Percentiles rank a stretch among this genome's conserved stretches.
These are phyloP conservation scores for Entosphenus tridentatus DNA, from an alignment of 2,113 vertebrate species.

Conservation along the genomic window DNA sequence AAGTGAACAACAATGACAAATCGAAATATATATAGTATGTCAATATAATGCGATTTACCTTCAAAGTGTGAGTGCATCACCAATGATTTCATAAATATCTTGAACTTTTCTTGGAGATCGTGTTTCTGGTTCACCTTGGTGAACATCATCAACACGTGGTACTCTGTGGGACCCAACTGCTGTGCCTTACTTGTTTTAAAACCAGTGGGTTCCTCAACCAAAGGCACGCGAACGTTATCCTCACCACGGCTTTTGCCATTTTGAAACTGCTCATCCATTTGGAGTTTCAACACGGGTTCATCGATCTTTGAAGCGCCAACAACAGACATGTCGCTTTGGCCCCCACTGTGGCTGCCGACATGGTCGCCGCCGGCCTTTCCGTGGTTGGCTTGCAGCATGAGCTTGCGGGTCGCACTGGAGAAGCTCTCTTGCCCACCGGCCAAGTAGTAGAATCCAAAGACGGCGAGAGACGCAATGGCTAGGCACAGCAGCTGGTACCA, in stretches of 20 bases:
- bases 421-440: conserved; percentile 57
- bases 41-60: not conserved
- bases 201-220: not conserved
- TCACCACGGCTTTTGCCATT: conserved; percentile 7
- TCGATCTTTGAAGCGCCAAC: conserved; percentile 1
- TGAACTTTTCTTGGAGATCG: conserved; percentile 36
- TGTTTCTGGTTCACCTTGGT: conserved; percentile 51
- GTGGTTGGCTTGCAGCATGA: conserved; percentile 32
- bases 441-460: conserved; percentile 65
- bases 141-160: conserved; percentile 70
- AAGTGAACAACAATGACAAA: no score
- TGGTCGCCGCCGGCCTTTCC: conserved; percentile 21
- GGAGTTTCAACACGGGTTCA: conserved; percentile 9
- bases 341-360: conserved; percentile 19
- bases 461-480: conserved; percentile 36
- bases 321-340: not conserved
- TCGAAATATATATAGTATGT: no score
- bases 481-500: not conserved
- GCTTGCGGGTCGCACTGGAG: conserved; percentile 60
- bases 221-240: not conserved
- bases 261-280: conserved; percentile 10
- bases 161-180: conserved; percentile 14
- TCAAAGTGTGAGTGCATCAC: conserved; percentile 22
- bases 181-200: not conserved
- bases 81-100: conserved; percentile 33